Evolutionary conservation across 2,888 invertebrate species (phyloP), one percentile per base, ranked within the genome.

Genomic region (Polia nebulosa): DNA sequence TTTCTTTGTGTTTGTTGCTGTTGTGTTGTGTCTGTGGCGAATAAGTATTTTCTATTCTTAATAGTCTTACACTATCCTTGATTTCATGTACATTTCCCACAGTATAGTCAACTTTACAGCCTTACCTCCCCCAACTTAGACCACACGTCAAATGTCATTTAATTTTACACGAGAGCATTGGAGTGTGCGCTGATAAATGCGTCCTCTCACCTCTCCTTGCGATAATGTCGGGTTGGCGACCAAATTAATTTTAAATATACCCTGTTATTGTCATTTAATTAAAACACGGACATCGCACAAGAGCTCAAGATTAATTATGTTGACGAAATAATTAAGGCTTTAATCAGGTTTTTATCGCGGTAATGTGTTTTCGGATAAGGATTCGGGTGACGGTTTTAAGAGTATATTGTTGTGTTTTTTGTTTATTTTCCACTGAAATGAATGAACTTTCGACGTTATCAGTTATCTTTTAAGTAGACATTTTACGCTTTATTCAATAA

Each of bases 101-200:
- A 7, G 22, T 32, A 17, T 9, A 32, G 17, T 29, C 3, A 13
- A n/a, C 2, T 65, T 45, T 13, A 25, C 2, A 41, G 2, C 2
- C 0, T 11, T 3, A 20, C 9, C 25, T 27, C 41, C 2, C 2
- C 17, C 7, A 58, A 58, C 80, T 90, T 90, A 79, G 3, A 72
- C 90, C 93, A 88, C 36, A 59, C 87, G 76, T 85, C 78, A 90
- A 93, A 90, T 92, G 88, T 90, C 93, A 90, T 94, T 95, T 94
- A 93, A 94, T 93, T 93, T 92, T 85, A 92, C 93, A 91, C 87
- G 87, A 90, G 91, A 89, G 93, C 92, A 88, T 90, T 94, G 90
- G 88, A 95, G 95, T 93, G 93, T 91, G 87, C 84, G 72, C 88
- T 93, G 93, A 94, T 94, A 93, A 93, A 92, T 91, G 87, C 89